Evolutionary conservation across 2,888 invertebrate genomes (phyloP), one percentile per base, ranked within the genome.

Genomic region (Adelognathus sp.): DNA sequence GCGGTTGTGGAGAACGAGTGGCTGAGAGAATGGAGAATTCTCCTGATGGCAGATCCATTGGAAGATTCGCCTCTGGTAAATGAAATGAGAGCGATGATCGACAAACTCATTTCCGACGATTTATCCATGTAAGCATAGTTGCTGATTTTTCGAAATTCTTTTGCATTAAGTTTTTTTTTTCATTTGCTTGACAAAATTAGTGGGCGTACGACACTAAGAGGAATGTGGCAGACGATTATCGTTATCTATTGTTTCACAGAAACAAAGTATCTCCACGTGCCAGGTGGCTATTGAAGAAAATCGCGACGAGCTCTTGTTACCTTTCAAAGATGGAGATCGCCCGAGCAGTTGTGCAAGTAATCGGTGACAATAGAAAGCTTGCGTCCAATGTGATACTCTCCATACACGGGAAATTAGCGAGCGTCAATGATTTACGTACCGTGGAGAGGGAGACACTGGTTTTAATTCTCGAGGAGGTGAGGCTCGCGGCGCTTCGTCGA

Each of bases 401-500:
- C 39, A 86, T 91, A 74, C 66, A 85, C 63, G 88, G 87, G 29
- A 88, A 87, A 72, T 61, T 80, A 11, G 24, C 80, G 33, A 60
- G 27, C 21, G 81, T 88, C 41, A 39, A 80, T 3, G 61, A 81
- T 29, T 84, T 94, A 79, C 92, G 91, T 85, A 90, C 90, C 58
- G 92, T 93, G 0, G 93, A 92, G 76, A 91, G 94, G 60, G 92
- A 94, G 90, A 94, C 95, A 0, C 92, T 95, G 56, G 92, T 96
- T 84, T 90, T 96, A 78, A 94, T 95, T 82, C 90, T 95, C n/a
- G 95, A 95, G 90, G 95, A 95, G 91, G 95, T 95, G 90, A 85
- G 82, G n/a, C 74, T 31, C 14, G 29, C 3, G n/a, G 79, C 54
- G 72, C 31, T 39, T 9, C n/a, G n/a, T 3, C 2, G 21, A 50